These are phyloP conservation scores for Heliconius melpomene DNA, from an alignment of 1,140 invertebrate species.

Conservation along the genomic window DNA sequence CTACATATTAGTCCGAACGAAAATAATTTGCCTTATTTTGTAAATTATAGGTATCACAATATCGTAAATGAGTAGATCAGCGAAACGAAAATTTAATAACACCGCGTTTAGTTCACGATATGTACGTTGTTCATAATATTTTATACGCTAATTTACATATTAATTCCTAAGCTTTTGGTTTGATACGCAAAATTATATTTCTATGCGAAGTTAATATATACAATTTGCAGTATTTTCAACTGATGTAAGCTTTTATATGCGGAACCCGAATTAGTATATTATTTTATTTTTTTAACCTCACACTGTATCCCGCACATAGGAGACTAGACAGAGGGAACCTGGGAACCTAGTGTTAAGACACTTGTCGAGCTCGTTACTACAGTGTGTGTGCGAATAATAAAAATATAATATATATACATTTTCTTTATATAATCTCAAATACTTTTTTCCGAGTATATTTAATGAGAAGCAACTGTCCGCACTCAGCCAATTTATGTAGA, in stretches of 20 bases:
- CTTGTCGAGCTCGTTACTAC: neutral
- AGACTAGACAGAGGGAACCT: too few species aligned
- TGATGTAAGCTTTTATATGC: neutral
- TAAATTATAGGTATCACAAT: neutral
- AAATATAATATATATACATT: too few species aligned
- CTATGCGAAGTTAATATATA: neutral
- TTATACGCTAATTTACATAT: conserved; percentile 25
- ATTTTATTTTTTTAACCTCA: too few species aligned
- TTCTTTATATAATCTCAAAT: too few species aligned
- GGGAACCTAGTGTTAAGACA: neutral
- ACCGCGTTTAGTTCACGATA: conserved; percentile 13
- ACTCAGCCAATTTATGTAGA: conserved; percentile 33
- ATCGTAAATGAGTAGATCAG: conserved; percentile 19
- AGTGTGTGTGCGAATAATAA: too few species aligned
- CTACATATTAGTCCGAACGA: too few species aligned
- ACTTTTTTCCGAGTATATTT: conserved; percentile 1
- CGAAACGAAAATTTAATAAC: conserved; percentile 34
- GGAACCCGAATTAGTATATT: neutral
- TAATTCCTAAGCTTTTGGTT: conserved; percentile 7
- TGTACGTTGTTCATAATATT: conserved; percentile 17
- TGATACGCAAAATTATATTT: neutral
- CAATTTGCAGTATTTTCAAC: neutral
- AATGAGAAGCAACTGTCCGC: neutral
- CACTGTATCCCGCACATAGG: too few species aligned
- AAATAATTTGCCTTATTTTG: neutral